Conservation (phyloP, 2,113 vertebrate species). For the Sclerurus mexicanus region DNA sequence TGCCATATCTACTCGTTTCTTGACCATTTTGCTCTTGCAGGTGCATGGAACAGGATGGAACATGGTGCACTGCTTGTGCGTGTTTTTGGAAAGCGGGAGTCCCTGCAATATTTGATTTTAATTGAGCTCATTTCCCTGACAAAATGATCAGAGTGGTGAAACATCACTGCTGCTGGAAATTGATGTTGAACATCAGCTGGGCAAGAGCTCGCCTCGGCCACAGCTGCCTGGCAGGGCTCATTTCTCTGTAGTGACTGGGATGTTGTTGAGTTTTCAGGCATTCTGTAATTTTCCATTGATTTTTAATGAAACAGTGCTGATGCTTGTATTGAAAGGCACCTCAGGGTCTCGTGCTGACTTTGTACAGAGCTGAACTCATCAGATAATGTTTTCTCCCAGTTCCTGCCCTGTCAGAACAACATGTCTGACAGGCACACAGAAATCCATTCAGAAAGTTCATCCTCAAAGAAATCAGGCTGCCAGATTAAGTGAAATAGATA, state of each 20-base stretch:
- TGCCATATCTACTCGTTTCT: neutral
- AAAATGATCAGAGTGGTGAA: neutral
- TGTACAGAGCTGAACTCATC: neutral
- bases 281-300: neutral
- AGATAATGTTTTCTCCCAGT: neutral
- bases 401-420: neutral
- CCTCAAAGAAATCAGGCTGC: neutral
- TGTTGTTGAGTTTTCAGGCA: neutral
- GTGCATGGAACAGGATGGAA: neutral
- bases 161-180: neutral
- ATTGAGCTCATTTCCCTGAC: neutral
- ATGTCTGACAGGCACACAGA: neutral
- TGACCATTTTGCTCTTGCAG: neutral
- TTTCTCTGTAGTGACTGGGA: neutral
- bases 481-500: neutral
- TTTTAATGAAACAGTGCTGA: slow-evolving; percentile 11
- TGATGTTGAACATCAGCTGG: neutral
- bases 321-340: neutral
- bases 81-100: neutral
- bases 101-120: neutral
- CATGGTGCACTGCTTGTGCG: rapidly evolving
- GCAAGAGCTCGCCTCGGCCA: rapidly evolving
- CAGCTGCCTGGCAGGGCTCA: neutral
- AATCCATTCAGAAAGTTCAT: neutral
- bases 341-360: neutral